Evolutionary conservation across 2,113 vertebrate genomes (phyloP).

Genomic region (Epinephelus moara): DNA sequence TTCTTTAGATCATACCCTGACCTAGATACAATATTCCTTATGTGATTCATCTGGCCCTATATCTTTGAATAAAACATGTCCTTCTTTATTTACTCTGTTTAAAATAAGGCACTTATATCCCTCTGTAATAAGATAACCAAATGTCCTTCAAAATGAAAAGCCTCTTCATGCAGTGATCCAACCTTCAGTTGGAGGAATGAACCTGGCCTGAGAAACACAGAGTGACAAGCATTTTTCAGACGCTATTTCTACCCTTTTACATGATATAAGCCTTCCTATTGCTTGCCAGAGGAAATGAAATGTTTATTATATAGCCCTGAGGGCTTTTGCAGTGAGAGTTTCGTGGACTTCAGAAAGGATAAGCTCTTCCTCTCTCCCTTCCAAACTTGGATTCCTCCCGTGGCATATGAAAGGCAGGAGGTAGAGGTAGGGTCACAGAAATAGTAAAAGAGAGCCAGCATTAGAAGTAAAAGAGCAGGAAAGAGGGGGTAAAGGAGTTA

Average conservation of each 20-base stretch:
- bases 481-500: constrained; percentile 21
- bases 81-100: constrained; percentile 1
- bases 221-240: constrained; percentile 70
- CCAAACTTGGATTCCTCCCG: constrained; percentile 63
- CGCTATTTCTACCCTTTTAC: constrained; percentile 73
- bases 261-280: constrained; percentile 79
- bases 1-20: not conserved
- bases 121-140: constrained; percentile 38
- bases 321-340: constrained; percentile 65
- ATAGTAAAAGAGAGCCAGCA: constrained; percentile 25
- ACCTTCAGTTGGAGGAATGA: constrained; percentile 41
- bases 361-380: constrained; percentile 61
- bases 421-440: constrained; percentile 65
- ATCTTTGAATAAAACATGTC: constrained; percentile 49
- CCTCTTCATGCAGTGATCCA: constrained; percentile 23
- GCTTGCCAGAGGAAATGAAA: constrained; percentile 86
- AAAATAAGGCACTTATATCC: constrained; percentile 20
- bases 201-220: constrained; percentile 45
- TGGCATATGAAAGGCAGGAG: constrained; percentile 62
- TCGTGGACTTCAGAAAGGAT: constrained; percentile 73
- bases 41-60: not conserved
- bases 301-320: constrained; percentile 81
- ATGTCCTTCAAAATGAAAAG: constrained; percentile 37
- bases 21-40: not conserved
- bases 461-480: constrained; percentile 15